Evolutionary conservation across 1,140 invertebrate species (phyloP).

Genomic region (Bathynomus jamesi): DNA sequence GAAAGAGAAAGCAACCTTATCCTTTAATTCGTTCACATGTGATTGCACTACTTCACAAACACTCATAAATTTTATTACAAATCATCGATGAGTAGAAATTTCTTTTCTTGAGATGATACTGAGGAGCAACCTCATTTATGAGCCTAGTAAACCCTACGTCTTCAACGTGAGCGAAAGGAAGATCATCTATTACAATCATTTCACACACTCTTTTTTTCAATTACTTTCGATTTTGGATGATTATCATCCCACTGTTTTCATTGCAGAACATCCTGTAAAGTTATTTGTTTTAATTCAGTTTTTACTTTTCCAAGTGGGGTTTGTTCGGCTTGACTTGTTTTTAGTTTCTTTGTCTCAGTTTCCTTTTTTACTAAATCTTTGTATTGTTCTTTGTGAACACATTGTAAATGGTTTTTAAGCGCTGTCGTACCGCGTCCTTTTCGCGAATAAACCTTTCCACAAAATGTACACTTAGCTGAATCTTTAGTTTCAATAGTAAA

Average conservation of each 20-base stretch:
- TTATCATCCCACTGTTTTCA: not conserved
- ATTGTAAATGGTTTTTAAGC: conserved; percentile 15
- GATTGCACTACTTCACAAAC: not conserved
- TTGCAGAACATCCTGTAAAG: conserved; percentile 1
- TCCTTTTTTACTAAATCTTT: conserved; percentile 9
- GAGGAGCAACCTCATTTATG: conserved; percentile 3
- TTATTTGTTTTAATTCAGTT: not conserved
- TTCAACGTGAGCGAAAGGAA: too few relatives aligned
- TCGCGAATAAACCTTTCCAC: not conserved
- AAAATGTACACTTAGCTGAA: not conserved
- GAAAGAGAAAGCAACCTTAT: conserved; percentile 5
- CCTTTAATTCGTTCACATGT: not conserved
- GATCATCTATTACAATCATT: conserved; percentile 13
- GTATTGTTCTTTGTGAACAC: conserved; percentile 18
- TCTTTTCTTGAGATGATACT: conserved; percentile 10
- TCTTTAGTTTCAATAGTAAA: not conserved
- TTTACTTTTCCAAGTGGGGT: not conserved
- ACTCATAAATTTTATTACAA: conserved; percentile 11
- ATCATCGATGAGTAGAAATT: conserved; percentile 14
- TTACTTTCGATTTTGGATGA: conserved; percentile 1
- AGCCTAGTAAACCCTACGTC: conserved; percentile 13
- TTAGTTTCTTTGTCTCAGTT: not conserved
- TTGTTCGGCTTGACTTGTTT: not conserved
- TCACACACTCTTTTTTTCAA: conserved; percentile 10
- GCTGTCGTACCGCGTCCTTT: conserved; percentile 6